phyloP scores from a whole-genome alignment of 2,888 invertebrate genomes.

The Megastigmus dorsalis region DNA sequence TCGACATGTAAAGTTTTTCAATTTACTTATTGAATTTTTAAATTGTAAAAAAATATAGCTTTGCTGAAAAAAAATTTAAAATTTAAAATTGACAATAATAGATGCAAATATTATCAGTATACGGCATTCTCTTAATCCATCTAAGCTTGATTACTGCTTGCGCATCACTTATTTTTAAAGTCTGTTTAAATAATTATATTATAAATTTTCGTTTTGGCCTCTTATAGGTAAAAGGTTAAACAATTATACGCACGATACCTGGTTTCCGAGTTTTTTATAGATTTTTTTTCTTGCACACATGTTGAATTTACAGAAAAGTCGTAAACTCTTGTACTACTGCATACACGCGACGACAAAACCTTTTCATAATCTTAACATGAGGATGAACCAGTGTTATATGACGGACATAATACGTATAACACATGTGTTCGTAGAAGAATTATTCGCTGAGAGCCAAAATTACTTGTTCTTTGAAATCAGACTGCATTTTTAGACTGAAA shows the following conservation, averaged over 20 bases:
- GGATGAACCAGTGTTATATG: not conserved
- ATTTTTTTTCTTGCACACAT: not conserved
- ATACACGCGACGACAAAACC: slow-evolving; percentile 1
- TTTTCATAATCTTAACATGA: not conserved
- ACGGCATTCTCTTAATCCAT: too few species aligned
- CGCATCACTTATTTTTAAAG: too few species aligned
- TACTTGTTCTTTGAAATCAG: not conserved
- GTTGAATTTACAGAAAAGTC: not conserved
- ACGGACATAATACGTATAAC: not conserved
- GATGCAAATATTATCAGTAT: too few species aligned
- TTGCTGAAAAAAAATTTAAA: too few species aligned
- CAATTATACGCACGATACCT: not conserved
- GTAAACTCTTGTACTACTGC: slow-evolving; percentile 1
- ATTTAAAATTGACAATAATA: too few species aligned
- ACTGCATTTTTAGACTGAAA: not conserved
- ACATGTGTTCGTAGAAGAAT: too few species aligned
- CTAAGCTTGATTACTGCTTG: too few species aligned
- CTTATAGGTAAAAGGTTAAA: not conserved
- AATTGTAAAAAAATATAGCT: too few species aligned
- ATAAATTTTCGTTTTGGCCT: too few species aligned
- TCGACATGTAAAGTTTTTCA: too few species aligned
- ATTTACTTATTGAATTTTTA: too few species aligned
- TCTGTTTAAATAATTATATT: too few species aligned
- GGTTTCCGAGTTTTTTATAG: not conserved
- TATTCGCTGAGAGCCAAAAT: not conserved